Evolutionary conservation across 2,797 vertebrate genomes (phyloP), one percentile per base, ranked within the genome.

Genomic region (Gymnopithys bicolor): DNA sequence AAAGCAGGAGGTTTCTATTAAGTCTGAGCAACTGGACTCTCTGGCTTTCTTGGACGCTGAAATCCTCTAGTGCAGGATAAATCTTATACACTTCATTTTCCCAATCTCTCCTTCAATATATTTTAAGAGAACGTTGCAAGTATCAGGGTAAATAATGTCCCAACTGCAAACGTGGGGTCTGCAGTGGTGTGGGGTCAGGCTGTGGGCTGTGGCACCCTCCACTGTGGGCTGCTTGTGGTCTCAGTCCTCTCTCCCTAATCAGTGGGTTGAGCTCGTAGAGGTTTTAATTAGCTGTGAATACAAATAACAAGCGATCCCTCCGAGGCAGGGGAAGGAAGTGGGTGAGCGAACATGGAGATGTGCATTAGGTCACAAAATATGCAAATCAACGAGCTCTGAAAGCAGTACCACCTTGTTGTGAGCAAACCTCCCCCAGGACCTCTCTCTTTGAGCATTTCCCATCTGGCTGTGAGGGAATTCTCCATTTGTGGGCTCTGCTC

Each of bases 1-100:
- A 97, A 96, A 93, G 92, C 95, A 96, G 95, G 90, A 92, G 89
- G 62, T 97, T 95, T 94, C 94, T 95, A 95, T 96, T 95, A 93
- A 95, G 94, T 87, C 87, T 84, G 78, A 95, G 52, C 48, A 84
- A 94, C 93, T 94, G 95, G 94, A 95, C 33, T 58, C 88, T 87
- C 87, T 91, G 69, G 22, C 84, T 93, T 95, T 95, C 93, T 92
- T 96, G 83, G 91, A 96, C 88, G 83, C 93, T 93, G 64, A 84
- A 93, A 93, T 92, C 88, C 96, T 94, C 91, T 43, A 52, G 89
- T 60, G 83, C 66, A 19, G 92, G 92, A 89, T 91, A 94, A 95
- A 95, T 96, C 87, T 93, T 82, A n/a, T 46, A 59, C 77, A 91
- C 95, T 96, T 91, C 87, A 86, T 96, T 92, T 80, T 93, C 89